These are phyloP conservation scores for Pristionchus entomophagus DNA, from an alignment of 2,888 invertebrate species.

Conservation along the genomic window DNA sequence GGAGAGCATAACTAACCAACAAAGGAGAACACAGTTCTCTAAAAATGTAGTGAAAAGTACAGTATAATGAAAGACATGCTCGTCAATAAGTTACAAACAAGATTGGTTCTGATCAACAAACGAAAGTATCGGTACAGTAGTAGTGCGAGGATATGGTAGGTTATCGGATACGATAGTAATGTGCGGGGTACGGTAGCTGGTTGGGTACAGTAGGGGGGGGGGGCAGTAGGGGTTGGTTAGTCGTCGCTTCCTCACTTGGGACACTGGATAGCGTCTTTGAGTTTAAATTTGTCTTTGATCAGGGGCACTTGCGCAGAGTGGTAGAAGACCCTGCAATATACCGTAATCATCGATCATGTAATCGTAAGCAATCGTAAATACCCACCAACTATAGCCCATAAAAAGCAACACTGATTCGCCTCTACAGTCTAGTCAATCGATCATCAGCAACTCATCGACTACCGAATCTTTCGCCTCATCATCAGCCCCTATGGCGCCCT, in stretches of 20 bases:
- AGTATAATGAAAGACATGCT: no score
- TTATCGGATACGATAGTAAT: neutral
- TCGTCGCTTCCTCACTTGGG: neutral
- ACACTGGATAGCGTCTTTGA: neutral
- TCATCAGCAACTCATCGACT: no score
- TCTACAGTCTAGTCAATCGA: no score
- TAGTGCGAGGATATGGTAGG: neutral
- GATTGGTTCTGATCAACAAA: neutral
- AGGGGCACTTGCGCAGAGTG: neutral
- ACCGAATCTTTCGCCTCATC: neutral
- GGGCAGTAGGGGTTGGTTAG: no score
- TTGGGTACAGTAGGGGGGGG: neutral
- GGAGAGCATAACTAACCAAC: no score
- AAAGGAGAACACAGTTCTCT: no score
- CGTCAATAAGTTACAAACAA: neutral
- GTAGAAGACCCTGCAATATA: slow-evolving; percentile 30
- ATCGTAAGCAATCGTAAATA: no score
- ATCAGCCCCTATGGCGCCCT: no score
- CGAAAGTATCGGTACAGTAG: neutral
- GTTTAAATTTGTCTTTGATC: neutral
- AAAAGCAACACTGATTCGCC: no score
- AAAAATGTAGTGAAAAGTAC: no score
- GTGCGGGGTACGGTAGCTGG: neutral
- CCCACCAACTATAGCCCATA: no score
- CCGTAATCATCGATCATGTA: no score